Evolutionary conservation across 2,113 vertebrate species (phyloP), one percentile per base, ranked within the genome.

Genomic region (Malurus melanocephalus): DNA sequence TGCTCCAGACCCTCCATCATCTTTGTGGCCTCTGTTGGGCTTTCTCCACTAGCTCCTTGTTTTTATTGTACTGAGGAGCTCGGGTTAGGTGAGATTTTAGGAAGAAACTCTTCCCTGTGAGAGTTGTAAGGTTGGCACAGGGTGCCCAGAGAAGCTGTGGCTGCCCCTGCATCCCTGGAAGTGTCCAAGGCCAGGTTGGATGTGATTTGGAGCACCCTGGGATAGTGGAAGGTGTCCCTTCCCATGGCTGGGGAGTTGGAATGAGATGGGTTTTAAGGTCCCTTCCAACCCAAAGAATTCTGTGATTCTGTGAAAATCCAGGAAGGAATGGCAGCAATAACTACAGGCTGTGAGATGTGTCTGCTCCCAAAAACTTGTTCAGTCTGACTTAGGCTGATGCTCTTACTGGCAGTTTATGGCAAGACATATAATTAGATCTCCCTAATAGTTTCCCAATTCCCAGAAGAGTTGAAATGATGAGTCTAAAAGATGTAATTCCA

Each of bases 121-220:
- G n/a, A 7, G 5, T 46, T 19, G 4, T 0, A 0, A 59, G 17
- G n/a, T 18, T 45, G 66, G 51, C 32, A 57, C 26, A 87, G 59
- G 32, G 3, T 80, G n/a, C 19, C 14, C 67, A 73, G 28, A 59
- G 52, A 14, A 73, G 60, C 61, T 67, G 53, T 48, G 68, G 28
- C 24, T 67, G 40, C 30, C 3, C 28, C 61, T 55, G 59, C n/a
- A 48, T 67, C 40, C 24, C 40, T 52, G 24, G 6, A 13, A 40
- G 14, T 26, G 38, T 1, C 17, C 28, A 40, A 74, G 28, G 28
- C 23, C 60, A 59, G 28, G 11, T 0, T 53, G 60, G 60, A 60
- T 0, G 0, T 23, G 0, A 16, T 9, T 61, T 61, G 68, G 46
- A 74, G 16, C 14, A 33, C 0, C 11, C 20, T 60, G 40, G 40